phyloP scores from a whole-genome alignment of 1,140 invertebrate species.

The Calosoma granatense region DNA sequence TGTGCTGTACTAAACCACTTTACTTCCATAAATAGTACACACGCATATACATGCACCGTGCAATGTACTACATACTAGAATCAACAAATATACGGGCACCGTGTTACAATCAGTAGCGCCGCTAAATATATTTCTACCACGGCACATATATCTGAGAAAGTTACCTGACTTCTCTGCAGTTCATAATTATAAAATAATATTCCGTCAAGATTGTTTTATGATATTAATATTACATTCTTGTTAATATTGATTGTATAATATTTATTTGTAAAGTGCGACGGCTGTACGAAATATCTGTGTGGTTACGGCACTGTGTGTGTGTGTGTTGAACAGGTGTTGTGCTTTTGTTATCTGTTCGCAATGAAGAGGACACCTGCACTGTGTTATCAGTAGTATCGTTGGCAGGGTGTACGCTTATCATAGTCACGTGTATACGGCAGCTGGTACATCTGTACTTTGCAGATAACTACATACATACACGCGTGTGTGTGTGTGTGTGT shows the following conservation, averaged over 20 bases:
- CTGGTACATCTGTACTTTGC: not conserved
- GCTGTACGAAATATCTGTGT: not conserved
- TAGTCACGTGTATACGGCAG: not conserved
- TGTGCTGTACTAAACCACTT: no score
- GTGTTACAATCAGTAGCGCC: no score
- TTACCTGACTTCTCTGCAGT: no score
- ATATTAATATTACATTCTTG: not conserved
- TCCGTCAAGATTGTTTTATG: not conserved
- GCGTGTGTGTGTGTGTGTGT: not conserved
- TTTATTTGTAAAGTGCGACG: no score
- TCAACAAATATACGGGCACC: no score
- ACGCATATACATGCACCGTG: no score
- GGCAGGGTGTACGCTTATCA: not conserved
- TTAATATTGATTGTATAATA: not conserved
- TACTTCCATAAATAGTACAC: no score
- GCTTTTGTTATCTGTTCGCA: not conserved
- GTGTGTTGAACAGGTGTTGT: not conserved
- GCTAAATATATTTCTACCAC: no score
- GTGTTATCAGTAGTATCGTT: not conserved
- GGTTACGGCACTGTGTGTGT: not conserved
- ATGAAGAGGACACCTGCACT: not conserved
- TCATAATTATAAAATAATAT: not conserved
- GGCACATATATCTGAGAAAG: no score
- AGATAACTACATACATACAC: not conserved
- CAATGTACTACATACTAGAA: no score